These are phyloP conservation scores for Catostylus mosaicus DNA, from an alignment of 30 jellyfish, hydroid and myxozoan species.

Conservation along the genomic window DNA sequence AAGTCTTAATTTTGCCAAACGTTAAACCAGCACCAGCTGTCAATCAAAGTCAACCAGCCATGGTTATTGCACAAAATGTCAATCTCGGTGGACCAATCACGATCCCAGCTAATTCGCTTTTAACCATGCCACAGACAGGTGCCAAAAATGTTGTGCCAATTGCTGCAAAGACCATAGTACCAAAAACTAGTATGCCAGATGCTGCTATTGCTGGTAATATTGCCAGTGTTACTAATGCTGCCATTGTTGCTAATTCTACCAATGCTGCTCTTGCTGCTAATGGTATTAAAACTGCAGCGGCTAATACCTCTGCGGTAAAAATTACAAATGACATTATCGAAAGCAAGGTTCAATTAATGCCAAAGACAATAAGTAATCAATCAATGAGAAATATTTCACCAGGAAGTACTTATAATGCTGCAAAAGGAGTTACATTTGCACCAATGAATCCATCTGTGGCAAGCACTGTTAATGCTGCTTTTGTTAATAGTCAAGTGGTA, in stretches of 20 bases:
- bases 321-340: neutral
- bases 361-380: neutral
- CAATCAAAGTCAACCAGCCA: slow-evolving; percentile 11
- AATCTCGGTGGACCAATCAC: slow-evolving; percentile 20
- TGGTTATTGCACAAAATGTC: slow-evolving; percentile 22
- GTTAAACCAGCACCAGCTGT: slow-evolving; percentile 10
- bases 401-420: neutral
- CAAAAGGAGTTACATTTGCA: too few relatives aligned
- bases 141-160: neutral
- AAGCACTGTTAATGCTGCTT: neutral
- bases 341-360: neutral
- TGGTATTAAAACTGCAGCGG: neutral
- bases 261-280: neutral
- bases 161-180: slow-evolving; percentile 3
- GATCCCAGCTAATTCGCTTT: slow-evolving; percentile 3
- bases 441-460: too few relatives aligned
- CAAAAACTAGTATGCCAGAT: neutral
- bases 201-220: too few relatives aligned
- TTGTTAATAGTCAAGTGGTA: neutral
- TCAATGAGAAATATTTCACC: neutral
- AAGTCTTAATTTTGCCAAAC: slow-evolving; percentile 66
- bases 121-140: neutral
- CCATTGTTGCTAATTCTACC: neutral
- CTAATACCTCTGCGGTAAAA: neutral
- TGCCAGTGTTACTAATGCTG: neutral